Base-by-base conservation (phyloP, 2,888 invertebrate species). In the Acanthococcus lagerstroemiae region DNA sequence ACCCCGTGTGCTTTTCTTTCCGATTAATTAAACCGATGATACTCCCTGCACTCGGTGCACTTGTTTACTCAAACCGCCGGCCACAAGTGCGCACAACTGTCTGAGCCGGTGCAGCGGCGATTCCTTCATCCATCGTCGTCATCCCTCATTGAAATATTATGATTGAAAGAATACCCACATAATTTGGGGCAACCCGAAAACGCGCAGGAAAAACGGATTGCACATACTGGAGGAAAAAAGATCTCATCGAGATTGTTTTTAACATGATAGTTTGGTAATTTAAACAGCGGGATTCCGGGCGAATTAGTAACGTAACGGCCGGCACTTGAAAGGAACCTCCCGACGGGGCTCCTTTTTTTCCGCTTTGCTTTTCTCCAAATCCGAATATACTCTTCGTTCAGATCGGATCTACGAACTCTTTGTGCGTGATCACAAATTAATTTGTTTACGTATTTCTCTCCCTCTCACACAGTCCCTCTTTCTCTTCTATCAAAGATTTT, bases 251-350 rank as follows among this genome's bases (percentile, higher is more conserved):
- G 55, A 55, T 55, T 55, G 55, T 55, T 55, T 55, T 55, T 27
- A 55, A 55, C 55, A 55, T 55, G 55, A 55, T 55, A 55, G 55
- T 55, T 55, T 26, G 55, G 55, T 55, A 55, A 55, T 55, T 45
- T 54, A 54, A 61, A 48, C 61, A 61, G 61, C 61, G 61, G 61
- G 61, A 61, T 52, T 61, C 61, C 61, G 26, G 50, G 48, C 58
- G 61, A 61, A 61, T 61, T 61, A 61, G 61, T 61, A 61, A 61
- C 61, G 52, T 61, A 61, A 50, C 61, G 61, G 61, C 61, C 61
- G 61, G 61, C 52, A 52, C 61, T 61, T 54, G 61, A 61, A 50
- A 61, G 61, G 52, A 61, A 61, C 52, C 50, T 61, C 61, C 25
- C 61, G 22, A 12, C 50, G 61, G 61, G 61, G 61, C 19, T 52